These are phyloP conservation scores for Riparia riparia DNA, from an alignment of 2,113 vertebrate genomes.

Conservation along the genomic window DNA sequence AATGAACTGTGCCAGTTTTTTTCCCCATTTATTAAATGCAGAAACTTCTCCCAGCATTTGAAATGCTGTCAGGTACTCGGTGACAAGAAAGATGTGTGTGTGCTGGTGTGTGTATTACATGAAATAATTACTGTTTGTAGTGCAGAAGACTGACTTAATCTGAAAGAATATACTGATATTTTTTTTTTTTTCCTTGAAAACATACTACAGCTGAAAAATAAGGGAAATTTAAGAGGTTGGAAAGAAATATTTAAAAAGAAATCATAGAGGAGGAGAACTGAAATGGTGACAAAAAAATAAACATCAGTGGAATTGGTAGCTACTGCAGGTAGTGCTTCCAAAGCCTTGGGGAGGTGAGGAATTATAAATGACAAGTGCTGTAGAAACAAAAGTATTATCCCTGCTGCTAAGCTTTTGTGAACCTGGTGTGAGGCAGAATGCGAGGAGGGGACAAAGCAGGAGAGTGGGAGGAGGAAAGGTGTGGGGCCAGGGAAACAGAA, in stretches of 20 bases:
- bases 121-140: background rate
- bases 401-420: background rate
- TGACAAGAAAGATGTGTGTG: background rate
- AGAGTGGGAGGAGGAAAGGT: background rate
- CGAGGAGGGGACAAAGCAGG: background rate
- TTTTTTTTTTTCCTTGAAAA: background rate
- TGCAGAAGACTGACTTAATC: background rate
- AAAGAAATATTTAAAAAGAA: background rate
- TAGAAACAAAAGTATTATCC: background rate
- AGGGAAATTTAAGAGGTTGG: background rate
- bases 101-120: background rate
- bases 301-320: background rate
- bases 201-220: background rate
- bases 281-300: background rate
- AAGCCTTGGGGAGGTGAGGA: background rate
- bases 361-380: background rate
- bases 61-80: background rate
- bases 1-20: background rate
- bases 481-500: background rate
- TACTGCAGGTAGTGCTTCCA: background rate
- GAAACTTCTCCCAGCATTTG: background rate
- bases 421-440: background rate
- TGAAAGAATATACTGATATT: background rate
- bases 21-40: background rate
- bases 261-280: background rate